These are phyloP conservation scores for Globodera ellingtonae DNA, from an alignment of 1,140 invertebrate genomes.

Conservation along the genomic window DNA sequence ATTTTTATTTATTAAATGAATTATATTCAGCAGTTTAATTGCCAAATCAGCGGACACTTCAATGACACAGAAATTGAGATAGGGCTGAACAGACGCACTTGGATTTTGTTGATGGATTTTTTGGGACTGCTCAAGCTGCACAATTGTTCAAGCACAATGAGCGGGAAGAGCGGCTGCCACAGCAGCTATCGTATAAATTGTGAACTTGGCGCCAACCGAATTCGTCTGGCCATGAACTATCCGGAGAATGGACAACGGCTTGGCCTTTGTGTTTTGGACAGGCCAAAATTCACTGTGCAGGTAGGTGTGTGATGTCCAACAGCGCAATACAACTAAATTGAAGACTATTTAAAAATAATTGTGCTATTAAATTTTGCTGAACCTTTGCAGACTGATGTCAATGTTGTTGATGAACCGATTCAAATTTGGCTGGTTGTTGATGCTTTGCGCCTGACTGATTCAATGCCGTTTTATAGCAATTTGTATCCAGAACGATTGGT, in stretches of 20 bases:
- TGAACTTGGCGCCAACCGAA: background rate
- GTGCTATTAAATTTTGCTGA: background rate
- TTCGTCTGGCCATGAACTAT: conserved; percentile 32
- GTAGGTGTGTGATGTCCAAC: background rate
- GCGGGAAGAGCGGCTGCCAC: background rate
- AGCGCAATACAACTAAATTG: background rate
- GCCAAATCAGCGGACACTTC: conserved; percentile 44
- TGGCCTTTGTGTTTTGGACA: background rate
- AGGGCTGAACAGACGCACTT: conserved; percentile 38
- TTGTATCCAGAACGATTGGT: conserved; percentile 45
- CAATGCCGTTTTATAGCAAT: conserved; percentile 46
- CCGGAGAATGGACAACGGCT: conserved; percentile 24
- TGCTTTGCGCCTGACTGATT: conserved; percentile 37
- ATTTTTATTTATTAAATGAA: too few relatives aligned
- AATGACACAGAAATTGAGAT: conserved; percentile 65
- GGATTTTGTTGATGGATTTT: conserved; percentile 42
- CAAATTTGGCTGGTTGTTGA: conserved; percentile 24
- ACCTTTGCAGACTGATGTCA: conserved; percentile 34
- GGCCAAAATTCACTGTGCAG: conserved; percentile 18
- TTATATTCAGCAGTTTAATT: conserved; percentile 36
- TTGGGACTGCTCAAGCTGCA: conserved; percentile 26
- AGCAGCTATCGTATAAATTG: background rate
- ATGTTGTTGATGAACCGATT: conserved; percentile 40
- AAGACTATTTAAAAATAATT: conserved; percentile 4
- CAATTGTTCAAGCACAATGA: background rate